Evolutionary conservation across 2,797 vertebrate species (phyloP).

Genomic region (Characodon lateralis): DNA sequence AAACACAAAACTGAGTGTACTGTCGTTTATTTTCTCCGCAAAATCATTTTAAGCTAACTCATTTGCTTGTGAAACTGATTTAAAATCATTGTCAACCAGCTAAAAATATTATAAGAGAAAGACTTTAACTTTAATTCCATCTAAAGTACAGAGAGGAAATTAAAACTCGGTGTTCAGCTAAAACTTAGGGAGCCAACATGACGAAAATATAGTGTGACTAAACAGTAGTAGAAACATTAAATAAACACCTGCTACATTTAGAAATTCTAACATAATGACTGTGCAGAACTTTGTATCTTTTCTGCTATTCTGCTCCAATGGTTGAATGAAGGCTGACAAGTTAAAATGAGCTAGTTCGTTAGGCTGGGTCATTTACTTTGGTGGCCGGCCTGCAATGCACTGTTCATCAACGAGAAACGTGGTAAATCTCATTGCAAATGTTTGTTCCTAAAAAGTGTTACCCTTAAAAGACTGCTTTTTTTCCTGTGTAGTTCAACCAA

Average conservation of each 20-base stretch:
- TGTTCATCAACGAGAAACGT: too few species aligned
- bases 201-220: neutral
- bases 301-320: too few species aligned
- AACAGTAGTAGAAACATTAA: neutral
- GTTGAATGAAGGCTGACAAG: too few species aligned
- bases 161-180: neutral
- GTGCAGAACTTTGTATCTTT: neutral
- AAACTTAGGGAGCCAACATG: neutral
- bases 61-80: neutral
- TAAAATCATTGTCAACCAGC: neutral
- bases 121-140: neutral
- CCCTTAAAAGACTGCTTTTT: neutral
- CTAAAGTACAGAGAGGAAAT: neutral
- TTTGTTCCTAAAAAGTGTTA: neutral
- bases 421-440: neutral
- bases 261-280: neutral
- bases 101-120: neutral
- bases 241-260: neutral
- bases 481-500: neutral
- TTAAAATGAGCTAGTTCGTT: too few species aligned
- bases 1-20: neutral
- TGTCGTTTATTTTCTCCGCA: neutral
- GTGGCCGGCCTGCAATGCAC: too few species aligned
- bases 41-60: neutral
- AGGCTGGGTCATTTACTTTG: too few species aligned